Conservation (phyloP, 1,140 invertebrate genomes). For the Lepidurus apus region DNA sequence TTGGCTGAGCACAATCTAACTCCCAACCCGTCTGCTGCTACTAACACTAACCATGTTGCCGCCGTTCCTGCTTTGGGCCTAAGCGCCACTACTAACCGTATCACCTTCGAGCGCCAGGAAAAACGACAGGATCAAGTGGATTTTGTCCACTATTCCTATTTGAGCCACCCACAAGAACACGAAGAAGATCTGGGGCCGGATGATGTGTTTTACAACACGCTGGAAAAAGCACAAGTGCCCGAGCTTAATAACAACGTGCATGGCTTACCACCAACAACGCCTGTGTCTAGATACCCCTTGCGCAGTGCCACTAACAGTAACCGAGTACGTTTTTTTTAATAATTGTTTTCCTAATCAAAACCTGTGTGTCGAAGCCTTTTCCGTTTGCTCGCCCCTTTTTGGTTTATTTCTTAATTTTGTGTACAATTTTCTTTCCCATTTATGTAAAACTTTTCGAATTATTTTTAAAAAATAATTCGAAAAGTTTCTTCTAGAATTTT, state of each 20-base stretch:
- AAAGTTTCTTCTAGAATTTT: too few species aligned
- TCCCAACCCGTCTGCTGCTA: not conserved
- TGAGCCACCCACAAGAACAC: not conserved
- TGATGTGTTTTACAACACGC: not conserved
- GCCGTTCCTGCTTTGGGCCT: not conserved
- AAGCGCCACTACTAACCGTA: not conserved
- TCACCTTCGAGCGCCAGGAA: not conserved
- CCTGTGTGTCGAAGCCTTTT: not conserved
- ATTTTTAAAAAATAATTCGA: too few species aligned
- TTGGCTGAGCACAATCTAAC: not conserved
- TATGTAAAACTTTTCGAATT: too few species aligned
- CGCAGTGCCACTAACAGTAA: not conserved
- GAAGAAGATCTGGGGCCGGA: not conserved
- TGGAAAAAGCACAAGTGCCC: not conserved
- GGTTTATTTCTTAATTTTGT: too few species aligned
- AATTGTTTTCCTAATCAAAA: not conserved
- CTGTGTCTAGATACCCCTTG: not conserved
- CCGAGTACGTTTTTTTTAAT: not conserved
- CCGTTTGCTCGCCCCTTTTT: too few species aligned
- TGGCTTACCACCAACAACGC: not conserved
- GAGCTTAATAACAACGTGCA: slow-evolving; percentile 15
- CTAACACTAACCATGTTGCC: slow-evolving; percentile 12
- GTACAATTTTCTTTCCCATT: too few species aligned
- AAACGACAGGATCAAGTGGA: not conserved
- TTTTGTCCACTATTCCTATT: not conserved